Conservation (phyloP, 2,888 invertebrate species). For the Eudemis profundana region DNA sequence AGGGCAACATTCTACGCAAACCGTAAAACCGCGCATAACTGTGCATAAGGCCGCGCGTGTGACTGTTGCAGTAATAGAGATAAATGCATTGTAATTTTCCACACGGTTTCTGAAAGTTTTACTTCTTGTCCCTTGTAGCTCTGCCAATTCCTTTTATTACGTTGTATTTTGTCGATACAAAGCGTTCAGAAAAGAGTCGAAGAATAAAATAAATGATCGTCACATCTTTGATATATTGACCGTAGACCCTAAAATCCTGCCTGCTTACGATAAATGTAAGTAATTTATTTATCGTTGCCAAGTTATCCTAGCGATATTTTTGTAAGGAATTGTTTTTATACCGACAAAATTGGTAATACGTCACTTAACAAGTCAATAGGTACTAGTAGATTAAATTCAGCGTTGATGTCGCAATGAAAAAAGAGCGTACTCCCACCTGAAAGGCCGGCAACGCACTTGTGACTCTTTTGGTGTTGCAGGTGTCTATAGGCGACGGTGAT, state of each 20-base stretch:
- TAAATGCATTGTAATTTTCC: constrained; percentile 48
- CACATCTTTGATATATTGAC: constrained; percentile 26
- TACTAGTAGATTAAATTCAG: too few relatives aligned
- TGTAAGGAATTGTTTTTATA: constrained; percentile 14
- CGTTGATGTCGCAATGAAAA: too few relatives aligned
- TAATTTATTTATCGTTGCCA: constrained; percentile 36
- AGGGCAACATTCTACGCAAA: constrained; percentile 33
- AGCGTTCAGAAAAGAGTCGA: constrained; percentile 18
- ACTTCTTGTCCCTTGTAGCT: constrained; percentile 42
- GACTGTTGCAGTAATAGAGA: constrained; percentile 33
- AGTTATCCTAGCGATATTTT: constrained; percentile 21
- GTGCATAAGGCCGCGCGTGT: constrained; percentile 19
- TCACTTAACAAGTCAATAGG: constrained; percentile 17
- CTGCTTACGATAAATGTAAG: constrained; percentile 23
- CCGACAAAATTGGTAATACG: constrained; percentile 7
- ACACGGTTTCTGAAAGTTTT: constrained; percentile 50
- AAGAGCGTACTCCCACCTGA: too few relatives aligned
- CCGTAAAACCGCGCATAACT: constrained; percentile 39
- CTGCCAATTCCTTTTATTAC: constrained; percentile 50
- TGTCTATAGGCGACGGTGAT: too few relatives aligned
- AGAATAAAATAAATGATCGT: constrained; percentile 35
- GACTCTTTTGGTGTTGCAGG: too few relatives aligned
- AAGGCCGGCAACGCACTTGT: too few relatives aligned
- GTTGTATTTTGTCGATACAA: constrained; percentile 41
- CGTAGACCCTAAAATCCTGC: constrained; percentile 11